Conservation (phyloP, 1,140 invertebrate species). For the Drosophila littoralis region DNA sequence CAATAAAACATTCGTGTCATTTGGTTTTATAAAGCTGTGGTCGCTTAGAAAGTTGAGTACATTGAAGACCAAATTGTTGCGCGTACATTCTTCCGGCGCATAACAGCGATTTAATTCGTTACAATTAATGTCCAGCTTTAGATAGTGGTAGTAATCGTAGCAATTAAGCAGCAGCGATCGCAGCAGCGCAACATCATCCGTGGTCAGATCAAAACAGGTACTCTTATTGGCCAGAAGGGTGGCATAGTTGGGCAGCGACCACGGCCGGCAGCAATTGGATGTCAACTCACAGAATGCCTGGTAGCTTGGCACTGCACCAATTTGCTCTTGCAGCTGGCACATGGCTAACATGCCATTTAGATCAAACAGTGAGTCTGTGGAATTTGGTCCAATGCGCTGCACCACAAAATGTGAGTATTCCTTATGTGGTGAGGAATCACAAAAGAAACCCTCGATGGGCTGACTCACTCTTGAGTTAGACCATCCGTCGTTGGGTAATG, state of each 20-base stretch:
- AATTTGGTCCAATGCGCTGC: no score
- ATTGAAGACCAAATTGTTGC: slow-evolving; percentile 93
- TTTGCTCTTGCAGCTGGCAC: no score
- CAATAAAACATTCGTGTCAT: slow-evolving; percentile 87
- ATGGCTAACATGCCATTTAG: no score
- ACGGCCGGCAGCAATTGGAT: slow-evolving; percentile 92
- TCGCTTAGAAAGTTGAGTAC: slow-evolving; percentile 94
- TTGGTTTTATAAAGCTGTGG: slow-evolving; percentile 88
- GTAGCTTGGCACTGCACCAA: slow-evolving; percentile 88
- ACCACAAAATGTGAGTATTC: slow-evolving; percentile 92
- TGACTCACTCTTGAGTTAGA: slow-evolving; percentile 63
- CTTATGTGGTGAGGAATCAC: slow-evolving; percentile 86
- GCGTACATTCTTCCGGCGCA: slow-evolving; percentile 90
- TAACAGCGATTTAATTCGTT: slow-evolving; percentile 87
- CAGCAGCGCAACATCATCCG: slow-evolving; percentile 89
- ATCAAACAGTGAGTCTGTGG: no score
- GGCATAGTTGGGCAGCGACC: slow-evolving; percentile 96
- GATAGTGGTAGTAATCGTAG: slow-evolving; percentile 91
- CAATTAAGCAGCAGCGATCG: slow-evolving; percentile 89
- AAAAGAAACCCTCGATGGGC: slow-evolving; percentile 87
- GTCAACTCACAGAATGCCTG: slow-evolving; percentile 89
- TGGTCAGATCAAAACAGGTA: slow-evolving; percentile 91
- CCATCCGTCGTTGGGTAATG: slow-evolving; percentile 57
- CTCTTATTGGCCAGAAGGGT: slow-evolving; percentile 92
- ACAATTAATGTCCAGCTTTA: slow-evolving; percentile 90